phyloP scores from a whole-genome alignment of 2,797 vertebrate species.

The Pipistrellus nathusii region DNA sequence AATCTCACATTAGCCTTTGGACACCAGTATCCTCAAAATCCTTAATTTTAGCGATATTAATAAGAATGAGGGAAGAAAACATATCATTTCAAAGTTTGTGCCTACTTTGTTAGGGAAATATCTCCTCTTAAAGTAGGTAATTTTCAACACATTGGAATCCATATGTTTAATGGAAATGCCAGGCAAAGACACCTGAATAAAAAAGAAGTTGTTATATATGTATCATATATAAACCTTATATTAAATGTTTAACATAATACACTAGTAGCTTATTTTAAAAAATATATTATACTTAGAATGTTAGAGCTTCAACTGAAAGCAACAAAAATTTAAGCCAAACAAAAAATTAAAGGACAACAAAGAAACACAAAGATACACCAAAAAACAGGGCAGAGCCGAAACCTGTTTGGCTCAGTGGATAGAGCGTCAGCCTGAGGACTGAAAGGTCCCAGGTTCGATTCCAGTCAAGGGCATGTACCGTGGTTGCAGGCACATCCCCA shows the following conservation, averaged over 20 bases:
- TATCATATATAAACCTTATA: neutral
- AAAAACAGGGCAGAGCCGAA: neutral
- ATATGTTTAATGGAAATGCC: neutral
- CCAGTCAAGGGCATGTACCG: too few relatives aligned
- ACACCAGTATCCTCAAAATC: neutral
- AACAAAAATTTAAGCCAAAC: neutral
- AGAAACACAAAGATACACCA: slow-evolving; percentile 28
- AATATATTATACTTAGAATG: neutral
- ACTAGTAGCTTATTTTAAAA: slow-evolving; percentile 36
- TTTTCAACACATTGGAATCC: slow-evolving; percentile 18
- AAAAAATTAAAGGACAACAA: slow-evolving; percentile 15
- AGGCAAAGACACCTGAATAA: neutral
- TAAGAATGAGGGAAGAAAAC: slow-evolving; percentile 1
- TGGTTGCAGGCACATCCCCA: too few relatives aligned
- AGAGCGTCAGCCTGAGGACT: too few relatives aligned
- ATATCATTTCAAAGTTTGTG: neutral
- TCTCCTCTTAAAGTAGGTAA: neutral
- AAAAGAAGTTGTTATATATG: neutral
- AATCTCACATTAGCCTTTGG: neutral
- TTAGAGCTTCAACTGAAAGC: neutral
- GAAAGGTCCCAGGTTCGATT: too few relatives aligned
- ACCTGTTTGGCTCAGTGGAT: too few relatives aligned
- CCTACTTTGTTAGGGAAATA: neutral
- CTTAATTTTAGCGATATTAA: slow-evolving; percentile 36
- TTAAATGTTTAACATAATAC: slow-evolving; percentile 23